Evolutionary conservation across 2,888 invertebrate species (phyloP).

Genomic region (Rotaria socialis): DNA sequence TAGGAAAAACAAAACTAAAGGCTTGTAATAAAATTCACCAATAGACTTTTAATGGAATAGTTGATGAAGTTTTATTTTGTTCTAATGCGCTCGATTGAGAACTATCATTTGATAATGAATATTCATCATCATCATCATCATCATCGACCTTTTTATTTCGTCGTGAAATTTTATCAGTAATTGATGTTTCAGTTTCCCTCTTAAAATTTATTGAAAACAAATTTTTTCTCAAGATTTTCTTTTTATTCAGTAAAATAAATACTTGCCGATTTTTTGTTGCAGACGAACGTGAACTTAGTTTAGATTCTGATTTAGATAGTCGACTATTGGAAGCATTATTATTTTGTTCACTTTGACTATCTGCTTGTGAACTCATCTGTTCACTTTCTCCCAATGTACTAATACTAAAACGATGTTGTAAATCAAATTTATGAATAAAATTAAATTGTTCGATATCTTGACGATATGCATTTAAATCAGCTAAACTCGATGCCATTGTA

Average conservation of each 20-base stretch:
- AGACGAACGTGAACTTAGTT: not conserved
- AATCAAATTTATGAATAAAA: slow-evolving; percentile 28
- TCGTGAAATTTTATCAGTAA: not conserved
- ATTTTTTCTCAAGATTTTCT: no score
- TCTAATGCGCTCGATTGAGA: not conserved
- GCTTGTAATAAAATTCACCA: not conserved
- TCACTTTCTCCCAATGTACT: not conserved
- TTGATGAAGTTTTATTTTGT: not conserved
- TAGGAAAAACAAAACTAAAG: not conserved
- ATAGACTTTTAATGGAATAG: not conserved
- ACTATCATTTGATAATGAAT: not conserved
- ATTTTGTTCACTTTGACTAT: not conserved
- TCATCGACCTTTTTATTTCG: not conserved
- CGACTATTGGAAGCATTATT: not conserved
- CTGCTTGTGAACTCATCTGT: not conserved
- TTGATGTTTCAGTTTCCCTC: not conserved
- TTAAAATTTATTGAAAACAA: not conserved
- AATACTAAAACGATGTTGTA: slow-evolving; percentile 23
- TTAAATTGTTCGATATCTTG: not conserved
- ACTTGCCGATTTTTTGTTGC: not conserved
- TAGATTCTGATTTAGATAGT: not conserved
- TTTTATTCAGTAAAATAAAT: not conserved
- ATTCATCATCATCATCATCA: not conserved
- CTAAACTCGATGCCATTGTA: not conserved
- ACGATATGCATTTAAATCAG: not conserved